These are phyloP conservation scores for Sylvia borin DNA, from an alignment of 2,797 vertebrate species.

Conservation along the genomic window DNA sequence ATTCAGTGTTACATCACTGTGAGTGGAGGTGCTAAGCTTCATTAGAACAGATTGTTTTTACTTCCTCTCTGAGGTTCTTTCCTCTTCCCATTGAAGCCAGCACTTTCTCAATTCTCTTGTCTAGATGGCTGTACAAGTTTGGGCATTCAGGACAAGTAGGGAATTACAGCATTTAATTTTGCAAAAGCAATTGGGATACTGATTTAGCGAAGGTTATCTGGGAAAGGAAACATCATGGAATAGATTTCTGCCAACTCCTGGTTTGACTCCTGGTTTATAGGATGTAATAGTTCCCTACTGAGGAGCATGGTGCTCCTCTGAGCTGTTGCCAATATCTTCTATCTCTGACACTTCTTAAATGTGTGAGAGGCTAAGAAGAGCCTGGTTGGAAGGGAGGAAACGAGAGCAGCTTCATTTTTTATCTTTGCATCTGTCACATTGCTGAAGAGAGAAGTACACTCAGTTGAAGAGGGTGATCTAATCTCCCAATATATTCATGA, in stretches of 20 bases:
- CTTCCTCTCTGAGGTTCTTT: not conserved
- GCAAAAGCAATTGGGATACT: not conserved
- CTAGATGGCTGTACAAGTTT: not conserved
- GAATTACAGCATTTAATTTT: constrained; percentile 28
- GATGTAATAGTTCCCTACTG: not conserved
- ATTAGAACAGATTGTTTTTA: not conserved
- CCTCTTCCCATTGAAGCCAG: not conserved
- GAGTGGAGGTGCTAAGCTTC: not conserved
- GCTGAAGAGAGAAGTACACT: not conserved
- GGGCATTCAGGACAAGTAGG: not conserved
- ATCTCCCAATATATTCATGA: not conserved
- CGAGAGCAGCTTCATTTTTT: rapidly evolving
- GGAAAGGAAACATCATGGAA: not conserved
- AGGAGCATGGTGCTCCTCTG: not conserved
- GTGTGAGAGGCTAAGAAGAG: not conserved
- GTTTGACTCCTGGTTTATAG: not conserved
- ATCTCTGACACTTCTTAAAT: not conserved
- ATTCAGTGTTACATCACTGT: not conserved
- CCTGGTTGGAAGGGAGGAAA: not conserved
- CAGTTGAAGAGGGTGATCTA: not conserved
- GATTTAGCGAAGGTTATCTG: constrained; percentile 30
- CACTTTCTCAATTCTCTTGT: not conserved
- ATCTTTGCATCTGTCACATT: not conserved
- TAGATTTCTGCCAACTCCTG: not conserved
- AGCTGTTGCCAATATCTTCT: rapidly evolving